Evolutionary conservation across 2,888 invertebrate species (phyloP).

Genomic region (Acanthacorydalis orientalis): DNA sequence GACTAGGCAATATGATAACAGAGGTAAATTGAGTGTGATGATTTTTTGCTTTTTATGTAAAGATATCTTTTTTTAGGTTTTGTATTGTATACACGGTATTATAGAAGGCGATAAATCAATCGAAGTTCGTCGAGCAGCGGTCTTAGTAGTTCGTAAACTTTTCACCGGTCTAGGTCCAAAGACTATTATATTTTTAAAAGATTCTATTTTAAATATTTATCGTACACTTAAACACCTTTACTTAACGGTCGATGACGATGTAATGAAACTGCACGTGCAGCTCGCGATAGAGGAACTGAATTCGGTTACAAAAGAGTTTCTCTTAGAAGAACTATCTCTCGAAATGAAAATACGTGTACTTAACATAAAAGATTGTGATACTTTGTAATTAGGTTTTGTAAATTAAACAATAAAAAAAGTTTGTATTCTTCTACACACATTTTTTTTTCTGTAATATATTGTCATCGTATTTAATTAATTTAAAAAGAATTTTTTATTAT

Average conservation of each 20-base stretch:
- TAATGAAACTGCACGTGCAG: constrained; percentile 56
- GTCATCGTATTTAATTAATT: background rate
- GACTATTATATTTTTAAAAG: constrained; percentile 45
- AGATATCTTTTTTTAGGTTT: constrained; percentile 34
- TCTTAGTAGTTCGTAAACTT: constrained; percentile 56
- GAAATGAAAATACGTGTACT: constrained; percentile 33
- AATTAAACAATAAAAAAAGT: background rate
- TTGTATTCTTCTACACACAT: background rate
- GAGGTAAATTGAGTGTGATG: constrained; percentile 38
- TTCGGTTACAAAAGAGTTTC: constrained; percentile 40
- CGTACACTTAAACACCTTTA: constrained; percentile 48
- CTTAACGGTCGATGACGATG: constrained; percentile 44
- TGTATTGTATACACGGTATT: constrained; percentile 49
- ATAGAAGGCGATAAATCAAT: constrained; percentile 51
- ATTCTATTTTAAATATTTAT: constrained; percentile 51
- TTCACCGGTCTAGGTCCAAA: constrained; percentile 59
- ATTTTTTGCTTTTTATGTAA: constrained; percentile 1
- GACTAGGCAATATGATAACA: constrained; percentile 49
- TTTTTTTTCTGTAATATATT: background rate
- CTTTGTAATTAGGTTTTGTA: background rate
- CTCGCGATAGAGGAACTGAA: constrained; percentile 63
- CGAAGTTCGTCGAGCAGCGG: constrained; percentile 63
- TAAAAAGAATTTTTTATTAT: background rate
- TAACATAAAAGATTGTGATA: background rate
- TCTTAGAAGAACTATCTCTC: constrained; percentile 37